Evolutionary conservation across 2,888 invertebrate genomes (phyloP), one percentile per base, ranked within the genome.

Genomic region (Tinea trinotella): DNA sequence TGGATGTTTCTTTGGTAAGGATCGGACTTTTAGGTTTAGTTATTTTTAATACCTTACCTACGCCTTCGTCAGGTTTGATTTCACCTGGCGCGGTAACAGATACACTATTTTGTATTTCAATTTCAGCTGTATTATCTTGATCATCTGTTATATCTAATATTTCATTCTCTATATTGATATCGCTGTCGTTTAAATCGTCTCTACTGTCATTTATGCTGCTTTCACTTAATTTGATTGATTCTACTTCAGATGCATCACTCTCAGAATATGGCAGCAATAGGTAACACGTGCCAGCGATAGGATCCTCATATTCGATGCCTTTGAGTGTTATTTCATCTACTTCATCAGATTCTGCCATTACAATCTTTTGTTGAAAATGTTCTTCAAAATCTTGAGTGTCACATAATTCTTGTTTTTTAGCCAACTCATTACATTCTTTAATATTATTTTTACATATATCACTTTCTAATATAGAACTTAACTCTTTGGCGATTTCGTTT

Each of bases 251-350:
- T 18, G 17, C 24, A 17, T 34, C 44, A 20, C 40, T 50, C 3
- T 17, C 13, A 13, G 40, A 12, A 40, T 15, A 40, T 10, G 55
- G 40, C 15, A 17, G 70, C 59, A 76, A 70, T 6, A 72, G 62
- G 58, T 71, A 74, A 57, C 71, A 72, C 10, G 68, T 69, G 12
- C 69, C 72, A 10, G 66, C 62, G 46, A 65, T 58, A 10, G 74
- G 69, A 54, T 73, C 72, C 60, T 72, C 64, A 57, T 67, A 71
- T 50, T 71, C 68, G 22, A 72, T 67, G 7, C 71, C 76, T 58
- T 71, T 71, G 17, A 75, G 10, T 35, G 35, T 35, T 35, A 35
- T 35, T 3, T n/a, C 35, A n/a, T 35, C 10, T 22, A 30, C n/a
- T n/a, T n/a, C n/a, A n/a, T n/a, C n/a, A n/a, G n/a, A n/a, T n/a